Percentiles rank a stretch among this genome's conserved stretches.
phyloP scores from a whole-genome alignment of 2,113 vertebrate genomes.

The Xenopus laevis region DNA sequence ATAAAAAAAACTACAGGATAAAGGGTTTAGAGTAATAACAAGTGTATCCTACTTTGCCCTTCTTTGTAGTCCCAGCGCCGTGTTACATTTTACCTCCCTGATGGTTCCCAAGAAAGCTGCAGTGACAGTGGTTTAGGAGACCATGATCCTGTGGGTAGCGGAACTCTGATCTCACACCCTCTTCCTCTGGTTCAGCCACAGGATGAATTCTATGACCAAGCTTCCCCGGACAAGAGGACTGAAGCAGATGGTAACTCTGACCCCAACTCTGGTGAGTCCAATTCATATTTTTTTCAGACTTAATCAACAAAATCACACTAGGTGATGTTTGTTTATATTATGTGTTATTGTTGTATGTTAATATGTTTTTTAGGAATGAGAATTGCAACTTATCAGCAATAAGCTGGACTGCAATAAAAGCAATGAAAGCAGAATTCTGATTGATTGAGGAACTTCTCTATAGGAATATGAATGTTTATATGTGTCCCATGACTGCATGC shows the following conservation, averaged over 20 bases:
- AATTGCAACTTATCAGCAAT: too few relatives aligned
- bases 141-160: conserved; percentile 94
- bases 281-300: background rate
- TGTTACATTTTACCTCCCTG: conserved; percentile 98
- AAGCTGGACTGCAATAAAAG: too few relatives aligned
- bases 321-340: too few relatives aligned
- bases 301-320: too few relatives aligned
- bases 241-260: conserved; percentile 98
- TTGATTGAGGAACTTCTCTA: too few relatives aligned
- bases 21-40: conserved; percentile 72
- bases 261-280: conserved; percentile 93
- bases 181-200: conserved; percentile 99
- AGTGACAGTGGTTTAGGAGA: conserved; percentile 98
- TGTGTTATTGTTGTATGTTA: too few relatives aligned
- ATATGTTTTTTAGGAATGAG: too few relatives aligned
- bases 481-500: too few relatives aligned
- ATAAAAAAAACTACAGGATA: too few relatives aligned
- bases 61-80: conserved; percentile 98
- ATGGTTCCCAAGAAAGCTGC: conserved; percentile 99
- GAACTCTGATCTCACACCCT: conserved; percentile 96
- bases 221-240: conserved; percentile 96
- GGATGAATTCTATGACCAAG: conserved; percentile 97
- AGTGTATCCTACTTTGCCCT: conserved; percentile 87
- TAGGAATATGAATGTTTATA: too few relatives aligned
- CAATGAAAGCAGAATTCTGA: too few relatives aligned